A percentile compares a stretch with the other conserved stretches of the same genome.
These are phyloP conservation scores for Nixonia krombeini DNA, from an alignment of 1,140 invertebrate genomes.

Conservation along the genomic window DNA sequence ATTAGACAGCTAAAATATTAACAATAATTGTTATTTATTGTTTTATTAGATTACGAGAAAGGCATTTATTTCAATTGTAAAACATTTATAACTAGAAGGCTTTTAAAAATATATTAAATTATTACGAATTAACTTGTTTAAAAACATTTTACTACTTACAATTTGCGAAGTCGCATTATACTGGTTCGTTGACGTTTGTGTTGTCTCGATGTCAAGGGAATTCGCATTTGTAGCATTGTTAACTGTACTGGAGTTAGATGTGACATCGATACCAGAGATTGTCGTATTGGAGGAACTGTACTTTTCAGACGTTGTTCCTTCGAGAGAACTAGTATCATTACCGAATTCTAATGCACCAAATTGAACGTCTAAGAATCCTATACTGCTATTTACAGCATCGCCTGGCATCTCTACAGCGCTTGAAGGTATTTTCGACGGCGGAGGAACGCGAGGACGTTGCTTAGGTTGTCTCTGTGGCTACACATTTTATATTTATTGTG, in stretches of 20 bases:
- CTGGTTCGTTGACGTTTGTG: constrained; percentile 55
- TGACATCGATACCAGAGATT: constrained; percentile 60
- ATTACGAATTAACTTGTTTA: neutral
- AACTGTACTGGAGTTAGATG: constrained; percentile 54
- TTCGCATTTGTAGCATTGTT: constrained; percentile 59
- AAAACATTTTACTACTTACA: constrained; percentile 52
- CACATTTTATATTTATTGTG: no score
- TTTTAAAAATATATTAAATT: neutral
- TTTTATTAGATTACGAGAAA: no score
- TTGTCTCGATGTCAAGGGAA: constrained; percentile 63
- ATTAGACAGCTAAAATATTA: constrained; percentile 55
- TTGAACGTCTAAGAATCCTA: constrained; percentile 90
- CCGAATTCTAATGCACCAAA: constrained; percentile 94
- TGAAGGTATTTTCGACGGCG: constrained; percentile 94
- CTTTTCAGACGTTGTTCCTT: constrained; percentile 71
- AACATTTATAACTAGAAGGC: no score
- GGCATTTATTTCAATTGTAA: no score
- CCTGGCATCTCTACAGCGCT: constrained; percentile 97
- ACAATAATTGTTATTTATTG: no score
- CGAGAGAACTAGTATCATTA: constrained; percentile 75
- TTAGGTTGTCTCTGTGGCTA: constrained; percentile 76
- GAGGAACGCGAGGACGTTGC: constrained; percentile 87
- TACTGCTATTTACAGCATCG: constrained; percentile 80
- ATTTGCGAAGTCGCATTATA: constrained; percentile 63
- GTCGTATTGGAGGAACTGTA: constrained; percentile 54